Evolutionary conservation across 2,888 invertebrate genomes (phyloP).

Genomic region (Ischnura elegans): DNA sequence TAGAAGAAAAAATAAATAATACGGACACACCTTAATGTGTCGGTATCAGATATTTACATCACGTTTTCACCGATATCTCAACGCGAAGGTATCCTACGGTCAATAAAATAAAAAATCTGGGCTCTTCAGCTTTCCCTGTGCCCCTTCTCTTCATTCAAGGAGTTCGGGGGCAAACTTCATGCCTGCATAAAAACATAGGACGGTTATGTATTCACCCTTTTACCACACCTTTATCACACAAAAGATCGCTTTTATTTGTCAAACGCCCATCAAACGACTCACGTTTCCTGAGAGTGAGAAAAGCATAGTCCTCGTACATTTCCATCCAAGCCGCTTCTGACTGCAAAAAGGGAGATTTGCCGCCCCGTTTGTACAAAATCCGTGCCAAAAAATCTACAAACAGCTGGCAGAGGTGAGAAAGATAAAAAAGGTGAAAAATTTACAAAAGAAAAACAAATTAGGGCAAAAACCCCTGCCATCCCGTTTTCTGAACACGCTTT

Average conservation of each 20-base stretch:
- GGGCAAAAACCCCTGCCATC: too few relatives aligned
- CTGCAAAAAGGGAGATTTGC: background rate
- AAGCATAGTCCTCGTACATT: background rate
- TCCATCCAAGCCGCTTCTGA: background rate
- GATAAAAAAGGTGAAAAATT: background rate
- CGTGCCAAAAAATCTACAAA: background rate
- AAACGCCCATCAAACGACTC: background rate
- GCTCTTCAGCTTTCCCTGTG: background rate
- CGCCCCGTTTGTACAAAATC: background rate
- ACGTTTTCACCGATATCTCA: too few relatives aligned
- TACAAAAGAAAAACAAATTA: too few relatives aligned
- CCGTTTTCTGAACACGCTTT: too few relatives aligned
- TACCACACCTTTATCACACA: background rate
- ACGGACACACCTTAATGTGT: too few relatives aligned
- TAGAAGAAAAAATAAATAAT: too few relatives aligned
- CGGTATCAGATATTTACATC: too few relatives aligned
- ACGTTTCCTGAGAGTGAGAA: background rate
- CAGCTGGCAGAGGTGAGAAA: background rate
- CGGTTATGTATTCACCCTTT: background rate
- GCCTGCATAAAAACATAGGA: background rate
- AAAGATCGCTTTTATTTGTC: constrained; percentile 5
- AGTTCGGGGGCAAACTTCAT: background rate
- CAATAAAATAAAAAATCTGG: background rate
- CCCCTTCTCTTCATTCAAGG: background rate
- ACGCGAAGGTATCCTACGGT: background rate